Evolutionary conservation across 2,797 vertebrate species (phyloP).

Genomic region (Schizopygopsis malacanthus): DNA sequence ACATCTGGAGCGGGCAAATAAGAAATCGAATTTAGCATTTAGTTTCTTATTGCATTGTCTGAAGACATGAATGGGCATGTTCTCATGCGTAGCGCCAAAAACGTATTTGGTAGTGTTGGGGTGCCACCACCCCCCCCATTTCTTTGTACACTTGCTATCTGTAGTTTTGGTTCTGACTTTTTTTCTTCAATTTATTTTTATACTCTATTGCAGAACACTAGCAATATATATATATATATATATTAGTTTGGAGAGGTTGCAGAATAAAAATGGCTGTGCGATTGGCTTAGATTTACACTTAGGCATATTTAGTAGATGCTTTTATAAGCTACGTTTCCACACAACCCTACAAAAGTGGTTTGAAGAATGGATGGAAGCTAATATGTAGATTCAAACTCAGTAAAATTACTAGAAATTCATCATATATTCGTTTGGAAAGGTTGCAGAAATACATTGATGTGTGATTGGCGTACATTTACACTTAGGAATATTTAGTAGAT

Average conservation of each 20-base stretch:
- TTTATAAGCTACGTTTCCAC: background rate
- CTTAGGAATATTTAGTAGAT: background rate
- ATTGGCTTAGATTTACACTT: too few relatives aligned
- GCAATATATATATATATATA: too few relatives aligned
- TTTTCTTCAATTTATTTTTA: too few relatives aligned
- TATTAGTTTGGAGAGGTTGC: too few relatives aligned
- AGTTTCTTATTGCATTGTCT: slow-evolving; percentile 16
- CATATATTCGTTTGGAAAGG: background rate
- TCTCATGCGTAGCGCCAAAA: background rate
- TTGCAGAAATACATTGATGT: background rate
- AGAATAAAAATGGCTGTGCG: too few relatives aligned
- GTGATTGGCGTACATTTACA: background rate
- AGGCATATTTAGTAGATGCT: too few relatives aligned
- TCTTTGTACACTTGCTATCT: too few relatives aligned
- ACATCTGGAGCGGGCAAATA: slow-evolving; percentile 5
- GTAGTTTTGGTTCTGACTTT: too few relatives aligned
- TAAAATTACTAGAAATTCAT: background rate
- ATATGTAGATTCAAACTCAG: background rate
- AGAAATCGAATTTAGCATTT: background rate
- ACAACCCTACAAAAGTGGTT: background rate
- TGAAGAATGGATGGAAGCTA: background rate
- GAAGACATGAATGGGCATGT: slow-evolving; percentile 62
- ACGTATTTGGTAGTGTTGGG: slow-evolving; percentile 32
- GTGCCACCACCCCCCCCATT: too few relatives aligned
- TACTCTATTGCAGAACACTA: too few relatives aligned